Conservation (phyloP, 2,797 vertebrate genomes). For the Macropus fuliginosus region DNA sequence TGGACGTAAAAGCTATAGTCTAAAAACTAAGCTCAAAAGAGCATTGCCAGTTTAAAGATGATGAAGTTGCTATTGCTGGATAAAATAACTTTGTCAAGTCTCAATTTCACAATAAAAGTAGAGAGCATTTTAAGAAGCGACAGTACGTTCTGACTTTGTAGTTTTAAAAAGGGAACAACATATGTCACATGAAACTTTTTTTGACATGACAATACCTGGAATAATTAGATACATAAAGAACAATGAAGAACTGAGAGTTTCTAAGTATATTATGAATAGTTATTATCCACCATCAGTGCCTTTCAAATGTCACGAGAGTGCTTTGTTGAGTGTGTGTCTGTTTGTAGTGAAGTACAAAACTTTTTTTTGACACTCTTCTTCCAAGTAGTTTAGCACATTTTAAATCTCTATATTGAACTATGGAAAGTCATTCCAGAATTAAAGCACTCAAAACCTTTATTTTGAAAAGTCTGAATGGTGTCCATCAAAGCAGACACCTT, state of each 20-base stretch:
- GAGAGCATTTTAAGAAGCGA: not conserved
- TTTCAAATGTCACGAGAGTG: constrained; percentile 76
- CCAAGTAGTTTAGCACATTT: constrained; percentile 59
- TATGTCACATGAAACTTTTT: constrained; percentile 68
- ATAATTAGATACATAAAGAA: constrained; percentile 75
- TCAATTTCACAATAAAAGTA: rapidly evolving
- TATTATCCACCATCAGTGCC: constrained; percentile 73
- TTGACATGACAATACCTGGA: constrained; percentile 70
- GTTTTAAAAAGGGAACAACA: constrained; percentile 65
- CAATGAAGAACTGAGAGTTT: constrained; percentile 66
- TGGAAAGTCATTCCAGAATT: constrained; percentile 61
- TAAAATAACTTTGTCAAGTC: rapidly evolving
- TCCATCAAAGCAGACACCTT: constrained; percentile 73
- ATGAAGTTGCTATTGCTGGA: rapidly evolving
- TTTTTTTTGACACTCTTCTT: constrained; percentile 57
- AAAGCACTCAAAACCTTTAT: constrained; percentile 71
- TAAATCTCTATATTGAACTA: constrained; percentile 29
- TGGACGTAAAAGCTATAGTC: not conserved
- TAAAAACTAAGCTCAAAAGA: not conserved
- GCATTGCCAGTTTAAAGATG: rapidly evolving
- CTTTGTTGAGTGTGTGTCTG: constrained; percentile 56
- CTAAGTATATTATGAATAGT: constrained; percentile 74
- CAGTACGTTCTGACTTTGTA: constrained; percentile 11
- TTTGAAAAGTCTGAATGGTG: constrained; percentile 74
- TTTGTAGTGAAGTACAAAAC: constrained; percentile 57